Evolutionary conservation across 2,888 invertebrate genomes (phyloP), one percentile per base, ranked within the genome.

Genomic region (Agapetus fuscipes): DNA sequence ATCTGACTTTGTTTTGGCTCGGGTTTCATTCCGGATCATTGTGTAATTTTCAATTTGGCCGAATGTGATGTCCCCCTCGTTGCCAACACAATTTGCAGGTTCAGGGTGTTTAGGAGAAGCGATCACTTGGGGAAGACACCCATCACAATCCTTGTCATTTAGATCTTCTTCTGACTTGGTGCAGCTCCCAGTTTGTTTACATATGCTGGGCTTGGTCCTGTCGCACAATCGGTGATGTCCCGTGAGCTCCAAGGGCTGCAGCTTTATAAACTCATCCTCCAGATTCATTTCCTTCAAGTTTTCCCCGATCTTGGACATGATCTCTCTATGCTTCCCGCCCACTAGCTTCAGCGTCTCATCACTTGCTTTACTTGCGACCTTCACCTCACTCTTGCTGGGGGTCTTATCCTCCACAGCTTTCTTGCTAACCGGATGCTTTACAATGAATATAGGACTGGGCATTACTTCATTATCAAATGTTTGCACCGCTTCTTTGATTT

Each of bases 221-320:
- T 77, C 77, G 53, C 77, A 78, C 11, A 77, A 60, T 36, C 76
- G 69, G 51, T 78, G 78, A 55, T 78, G 77, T 1, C 76, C 68
- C 27, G 75, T 53, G 39, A 64, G 61, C 25, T 64, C 64, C 54
- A 66, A 65, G 3, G 65, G 60, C 5, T 38, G 12, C 3, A 45
- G 41, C 2, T 45, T 24, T 15, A 28, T 29, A 37, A 43, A 48
- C 11, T 43, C 43, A 25, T 45, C 33, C 36, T 48, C 42, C 25
- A 37, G 16, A 36, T 39, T 39, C 26, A 44, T 39, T 38, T 48
- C 43, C 14, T 46, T 43, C 16, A 48, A 31, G 14, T 48, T 46
- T 12, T 46, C 42, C 1, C 48, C 48, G 17, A 48, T 48, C 30
- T 43, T 46, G 9, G 41, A 30, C 36, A 48, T 46, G 11, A 46